Evolutionary conservation across 2,888 invertebrate species (phyloP).

Genomic region (Muscina levida): DNA sequence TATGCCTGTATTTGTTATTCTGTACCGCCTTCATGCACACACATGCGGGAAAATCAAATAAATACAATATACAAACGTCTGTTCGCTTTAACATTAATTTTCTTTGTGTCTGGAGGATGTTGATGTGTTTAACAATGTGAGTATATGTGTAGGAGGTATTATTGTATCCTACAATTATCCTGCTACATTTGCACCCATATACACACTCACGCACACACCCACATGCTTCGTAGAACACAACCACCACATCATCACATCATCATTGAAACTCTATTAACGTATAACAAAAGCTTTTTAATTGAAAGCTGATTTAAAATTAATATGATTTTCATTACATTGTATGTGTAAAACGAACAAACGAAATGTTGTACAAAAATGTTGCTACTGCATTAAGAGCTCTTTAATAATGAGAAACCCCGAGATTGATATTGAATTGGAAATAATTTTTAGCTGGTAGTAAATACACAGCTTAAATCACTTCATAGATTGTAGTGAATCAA

Average conservation of each 20-base stretch:
- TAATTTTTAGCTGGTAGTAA: neutral
- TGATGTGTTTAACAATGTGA: neutral
- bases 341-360: neutral
- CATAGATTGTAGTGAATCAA: no score
- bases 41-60: neutral
- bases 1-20: no score
- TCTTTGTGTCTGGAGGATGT: conserved; percentile 18
- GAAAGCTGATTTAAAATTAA: conserved; percentile 31
- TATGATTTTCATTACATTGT: conserved; percentile 20
- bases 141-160: neutral
- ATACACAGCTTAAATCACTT: no score
- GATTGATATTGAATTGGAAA: neutral
- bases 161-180: conserved; percentile 9
- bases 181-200: neutral
- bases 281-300: conserved; percentile 26
- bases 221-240: no score
- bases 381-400: no score
- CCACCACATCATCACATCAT: no score
- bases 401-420: neutral
- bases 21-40: neutral
- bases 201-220: neutral
- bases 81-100: neutral
- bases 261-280: conserved; percentile 18
- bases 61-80: neutral
- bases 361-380: neutral